These are phyloP conservation scores for Ganaspis sp. DNA, from an alignment of 1,140 invertebrate genomes.

Conservation along the genomic window DNA sequence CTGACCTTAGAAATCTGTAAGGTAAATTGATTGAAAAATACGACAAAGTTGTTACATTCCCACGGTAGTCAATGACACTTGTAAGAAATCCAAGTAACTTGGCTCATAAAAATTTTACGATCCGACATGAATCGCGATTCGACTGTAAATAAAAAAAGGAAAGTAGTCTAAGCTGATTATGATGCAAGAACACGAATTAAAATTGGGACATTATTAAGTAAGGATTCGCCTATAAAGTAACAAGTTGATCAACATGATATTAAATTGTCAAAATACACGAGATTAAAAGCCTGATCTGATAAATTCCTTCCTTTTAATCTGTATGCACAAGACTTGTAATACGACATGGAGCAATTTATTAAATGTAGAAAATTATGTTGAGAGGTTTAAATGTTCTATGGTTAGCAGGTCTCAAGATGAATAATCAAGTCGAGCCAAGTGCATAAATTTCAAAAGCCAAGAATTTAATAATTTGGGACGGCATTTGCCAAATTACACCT, in stretches of 20 bases:
- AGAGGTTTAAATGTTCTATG: conserved; percentile 15
- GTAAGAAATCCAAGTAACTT: conserved; percentile 4
- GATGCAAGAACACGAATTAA: background rate
- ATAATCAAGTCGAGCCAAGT: conserved; percentile 48
- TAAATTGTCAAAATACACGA: background rate
- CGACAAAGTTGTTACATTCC: background rate
- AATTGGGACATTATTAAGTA: background rate
- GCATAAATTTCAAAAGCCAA: conserved; percentile 41
- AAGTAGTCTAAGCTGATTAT: background rate
- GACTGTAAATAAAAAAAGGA: conserved; percentile 1
- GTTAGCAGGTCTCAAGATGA: background rate
- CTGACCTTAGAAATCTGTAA: background rate
- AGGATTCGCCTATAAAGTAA: background rate
- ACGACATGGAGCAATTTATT: background rate
- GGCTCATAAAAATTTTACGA: conserved; percentile 13
- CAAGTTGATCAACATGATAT: background rate
- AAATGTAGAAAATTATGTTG: background rate
- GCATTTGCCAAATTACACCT: conserved; percentile 66
- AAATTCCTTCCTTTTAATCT: conserved; percentile 3
- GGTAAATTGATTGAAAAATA: background rate
- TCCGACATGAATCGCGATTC: conserved; percentile 1
- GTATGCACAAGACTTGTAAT: background rate
- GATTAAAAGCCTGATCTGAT: background rate
- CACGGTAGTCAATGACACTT: conserved; percentile 9
- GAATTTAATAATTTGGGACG: conserved; percentile 46